These are phyloP conservation scores for Aptenodytes patagonicus DNA, from an alignment of 2,113 vertebrate genomes.

Conservation along the genomic window DNA sequence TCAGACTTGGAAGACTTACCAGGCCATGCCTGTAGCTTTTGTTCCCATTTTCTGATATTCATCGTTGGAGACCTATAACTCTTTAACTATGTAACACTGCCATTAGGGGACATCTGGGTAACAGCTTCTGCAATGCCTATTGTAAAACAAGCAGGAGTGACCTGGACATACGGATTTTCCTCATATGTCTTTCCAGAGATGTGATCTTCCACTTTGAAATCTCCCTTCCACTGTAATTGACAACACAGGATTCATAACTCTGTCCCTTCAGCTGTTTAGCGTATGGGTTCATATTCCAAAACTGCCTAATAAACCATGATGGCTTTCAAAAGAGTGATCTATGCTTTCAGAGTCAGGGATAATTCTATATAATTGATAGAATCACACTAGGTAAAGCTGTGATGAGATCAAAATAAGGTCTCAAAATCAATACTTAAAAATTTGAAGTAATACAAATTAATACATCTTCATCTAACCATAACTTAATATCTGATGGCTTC, in stretches of 20 bases:
- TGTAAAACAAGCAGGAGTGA: neutral
- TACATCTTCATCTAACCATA: neutral
- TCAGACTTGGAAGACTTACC: neutral
- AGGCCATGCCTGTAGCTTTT: neutral
- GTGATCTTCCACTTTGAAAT: neutral
- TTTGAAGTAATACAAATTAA: neutral
- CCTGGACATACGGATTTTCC: neutral
- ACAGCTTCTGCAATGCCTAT: neutral
- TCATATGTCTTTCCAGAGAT: neutral
- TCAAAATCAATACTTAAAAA: neutral
- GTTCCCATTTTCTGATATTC: neutral
- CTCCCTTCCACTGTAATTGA: neutral
- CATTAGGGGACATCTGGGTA: neutral
- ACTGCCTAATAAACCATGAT: neutral
- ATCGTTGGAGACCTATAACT: neutral
- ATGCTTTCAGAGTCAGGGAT: neutral
- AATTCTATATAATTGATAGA: neutral
- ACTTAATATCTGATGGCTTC: neutral
- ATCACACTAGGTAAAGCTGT: neutral
- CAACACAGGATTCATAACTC: neutral
- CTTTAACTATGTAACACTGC: neutral
- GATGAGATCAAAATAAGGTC: neutral
- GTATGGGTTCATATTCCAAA: neutral
- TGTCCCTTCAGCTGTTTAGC: neutral
- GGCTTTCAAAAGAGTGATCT: neutral